These are phyloP conservation scores for Autographa gamma DNA, from an alignment of 2,888 invertebrate species.

Conservation along the genomic window DNA sequence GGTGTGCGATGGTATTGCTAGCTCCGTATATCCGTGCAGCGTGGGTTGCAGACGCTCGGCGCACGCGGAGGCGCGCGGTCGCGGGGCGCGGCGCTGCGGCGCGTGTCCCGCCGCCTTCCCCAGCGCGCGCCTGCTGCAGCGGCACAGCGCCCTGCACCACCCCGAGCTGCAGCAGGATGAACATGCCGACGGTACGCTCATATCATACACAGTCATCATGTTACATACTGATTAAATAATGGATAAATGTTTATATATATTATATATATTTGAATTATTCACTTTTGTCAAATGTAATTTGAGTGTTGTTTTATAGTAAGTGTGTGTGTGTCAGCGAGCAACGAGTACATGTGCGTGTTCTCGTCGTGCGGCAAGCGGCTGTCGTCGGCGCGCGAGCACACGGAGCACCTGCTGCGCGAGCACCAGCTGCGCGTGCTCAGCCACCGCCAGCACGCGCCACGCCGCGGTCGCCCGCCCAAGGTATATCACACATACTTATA, in stretches of 20 bases:
- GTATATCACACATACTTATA: slow-evolving; percentile 40
- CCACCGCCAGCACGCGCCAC: slow-evolving; percentile 59
- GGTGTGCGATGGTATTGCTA: too few species aligned
- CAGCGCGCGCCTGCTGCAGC: slow-evolving; percentile 65
- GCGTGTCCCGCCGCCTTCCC: slow-evolving; percentile 65
- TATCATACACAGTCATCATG: too few species aligned
- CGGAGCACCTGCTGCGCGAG: slow-evolving; percentile 83
- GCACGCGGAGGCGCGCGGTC: slow-evolving; percentile 68
- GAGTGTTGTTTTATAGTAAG: too few species aligned
- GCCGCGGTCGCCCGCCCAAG: slow-evolving; percentile 62
- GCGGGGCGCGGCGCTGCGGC: slow-evolving; percentile 52
- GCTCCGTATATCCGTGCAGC: not conserved
- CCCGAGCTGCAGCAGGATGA: slow-evolving; percentile 22
- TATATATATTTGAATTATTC: too few species aligned
- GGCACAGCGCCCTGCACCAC: slow-evolving; percentile 60
- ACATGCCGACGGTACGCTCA: slow-evolving; percentile 45
- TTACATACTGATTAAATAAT: too few species aligned
- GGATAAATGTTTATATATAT: too few species aligned
- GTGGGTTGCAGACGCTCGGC: slow-evolving; percentile 71
- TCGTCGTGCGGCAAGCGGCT: slow-evolving; percentile 79
- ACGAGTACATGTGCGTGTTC: slow-evolving; percentile 80
- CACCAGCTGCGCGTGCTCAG: slow-evolving; percentile 82
- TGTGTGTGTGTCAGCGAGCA: slow-evolving; percentile 43
- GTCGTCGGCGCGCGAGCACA: slow-evolving; percentile 79
- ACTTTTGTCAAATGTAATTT: too few species aligned